phyloP scores from a whole-genome alignment of 2,113 vertebrate genomes.

The Lampris megalopsis region DNA sequence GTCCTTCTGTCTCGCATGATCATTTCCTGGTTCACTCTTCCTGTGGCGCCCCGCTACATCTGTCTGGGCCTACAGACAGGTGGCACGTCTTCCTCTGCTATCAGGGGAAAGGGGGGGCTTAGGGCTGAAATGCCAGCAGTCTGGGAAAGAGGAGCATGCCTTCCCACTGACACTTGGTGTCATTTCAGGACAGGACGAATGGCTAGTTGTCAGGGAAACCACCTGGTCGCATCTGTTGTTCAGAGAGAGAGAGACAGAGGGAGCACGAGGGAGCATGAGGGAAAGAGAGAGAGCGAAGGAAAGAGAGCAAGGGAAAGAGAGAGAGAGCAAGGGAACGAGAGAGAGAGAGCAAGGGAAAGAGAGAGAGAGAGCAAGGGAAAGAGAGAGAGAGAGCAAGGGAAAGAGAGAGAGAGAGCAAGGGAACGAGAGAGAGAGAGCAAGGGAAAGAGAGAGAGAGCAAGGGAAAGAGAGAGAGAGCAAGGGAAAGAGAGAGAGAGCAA shows the following conservation, averaged over 20 bases:
- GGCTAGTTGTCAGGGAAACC: conserved; percentile 64
- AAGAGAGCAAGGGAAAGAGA: no score
- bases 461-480: no score
- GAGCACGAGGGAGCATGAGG: conserved; percentile 21
- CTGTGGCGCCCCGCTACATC: conserved; percentile 43
- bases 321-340: no score
- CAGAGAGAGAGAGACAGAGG: conserved; percentile 9
- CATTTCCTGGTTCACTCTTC: conserved; percentile 43
- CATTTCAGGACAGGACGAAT: conserved; percentile 43
- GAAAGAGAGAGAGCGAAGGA: not conserved
- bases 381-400: no score
- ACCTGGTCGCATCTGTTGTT: conserved; percentile 56
- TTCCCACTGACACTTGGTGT: conserved; percentile 54
- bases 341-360: no score
- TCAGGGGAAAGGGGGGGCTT: conserved; percentile 26
- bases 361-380: no score
- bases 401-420: no score
- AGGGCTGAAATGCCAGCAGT: conserved; percentile 54
- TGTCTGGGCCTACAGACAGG: conserved; percentile 58
- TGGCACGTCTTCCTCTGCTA: conserved; percentile 36
- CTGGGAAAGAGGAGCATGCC: conserved; percentile 34
- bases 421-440: no score
- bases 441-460: no score
- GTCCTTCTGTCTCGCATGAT: conserved; percentile 37
- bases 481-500: no score